Conservation (phyloP, 1,140 invertebrate genomes). For the Tetragonula clypearis region DNA sequence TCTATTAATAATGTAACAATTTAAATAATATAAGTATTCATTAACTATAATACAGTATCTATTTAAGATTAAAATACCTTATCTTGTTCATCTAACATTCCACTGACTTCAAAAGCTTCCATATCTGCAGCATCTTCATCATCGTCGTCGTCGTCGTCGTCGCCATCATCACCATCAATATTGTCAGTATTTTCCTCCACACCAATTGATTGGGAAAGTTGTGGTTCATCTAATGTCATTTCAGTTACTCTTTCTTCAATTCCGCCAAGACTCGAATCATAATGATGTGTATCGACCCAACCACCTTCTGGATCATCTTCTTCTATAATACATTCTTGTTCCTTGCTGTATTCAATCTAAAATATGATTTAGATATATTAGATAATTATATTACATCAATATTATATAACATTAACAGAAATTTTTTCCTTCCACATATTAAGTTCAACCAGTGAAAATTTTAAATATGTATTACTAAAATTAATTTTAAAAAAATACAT, state of each 20-base stretch:
- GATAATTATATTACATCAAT: slow-evolving; percentile 1
- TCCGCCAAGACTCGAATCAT: slow-evolving; percentile 83
- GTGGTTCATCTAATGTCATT: slow-evolving; percentile 84
- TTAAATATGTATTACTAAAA: neutral
- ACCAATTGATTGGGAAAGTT: slow-evolving; percentile 57
- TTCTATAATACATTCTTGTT: slow-evolving; percentile 94
- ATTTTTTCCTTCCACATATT: neutral
- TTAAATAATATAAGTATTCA: neutral
- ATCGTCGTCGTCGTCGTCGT: slow-evolving; percentile 95
- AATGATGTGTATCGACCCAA: slow-evolving; percentile 99
- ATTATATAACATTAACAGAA: neutral
- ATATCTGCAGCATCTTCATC: slow-evolving; percentile 98
- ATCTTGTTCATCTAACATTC: slow-evolving; percentile 95
- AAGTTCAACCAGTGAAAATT: neutral
- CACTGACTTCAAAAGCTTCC: slow-evolving; percentile 98
- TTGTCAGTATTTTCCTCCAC: slow-evolving; percentile 75
- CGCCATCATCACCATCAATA: slow-evolving; percentile 93
- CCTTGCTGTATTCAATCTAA: slow-evolving; percentile 94
- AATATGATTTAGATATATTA: slow-evolving; percentile 55
- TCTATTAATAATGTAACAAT: neutral
- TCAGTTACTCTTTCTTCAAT: slow-evolving; percentile 89
- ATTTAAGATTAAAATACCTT: slow-evolving; percentile 83
- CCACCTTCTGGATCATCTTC: slow-evolving; percentile 95
- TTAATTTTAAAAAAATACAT: neutral
- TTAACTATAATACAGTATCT: neutral